phyloP scores from a whole-genome alignment of 1,140 invertebrate genomes.

The Leptinotarsa lineolata region DNA sequence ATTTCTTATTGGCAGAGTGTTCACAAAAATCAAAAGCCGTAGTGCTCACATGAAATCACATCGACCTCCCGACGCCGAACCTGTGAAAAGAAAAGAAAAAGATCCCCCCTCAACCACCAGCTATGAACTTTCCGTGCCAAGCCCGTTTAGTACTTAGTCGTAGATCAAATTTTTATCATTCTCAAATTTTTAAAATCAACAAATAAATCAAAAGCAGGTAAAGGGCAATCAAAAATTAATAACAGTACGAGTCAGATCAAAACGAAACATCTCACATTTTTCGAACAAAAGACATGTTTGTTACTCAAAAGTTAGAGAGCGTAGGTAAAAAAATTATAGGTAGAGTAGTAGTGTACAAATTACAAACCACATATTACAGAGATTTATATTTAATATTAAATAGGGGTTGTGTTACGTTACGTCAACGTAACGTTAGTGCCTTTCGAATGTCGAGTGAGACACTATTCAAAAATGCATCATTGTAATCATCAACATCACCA shows the following conservation, averaged over 20 bases:
- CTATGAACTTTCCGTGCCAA: conserved; percentile 54
- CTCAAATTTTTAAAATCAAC: conserved; percentile 19
- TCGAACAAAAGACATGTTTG: conserved; percentile 30
- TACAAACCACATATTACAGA: conserved; percentile 55
- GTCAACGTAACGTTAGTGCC: conserved; percentile 55
- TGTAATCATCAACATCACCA: conserved; percentile 23
- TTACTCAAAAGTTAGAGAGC: conserved; percentile 39
- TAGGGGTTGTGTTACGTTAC: conserved; percentile 57
- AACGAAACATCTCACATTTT: conserved; percentile 31
- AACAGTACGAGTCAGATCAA: conserved; percentile 44
- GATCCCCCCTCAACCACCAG: conserved; percentile 34
- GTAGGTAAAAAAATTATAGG: conserved; percentile 46
- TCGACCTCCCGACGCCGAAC: conserved; percentile 74
- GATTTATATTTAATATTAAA: conserved; percentile 55
- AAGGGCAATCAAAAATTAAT: conserved; percentile 49
- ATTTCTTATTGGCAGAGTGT: conserved; percentile 72
- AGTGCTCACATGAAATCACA: conserved; percentile 99
- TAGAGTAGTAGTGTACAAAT: conserved; percentile 52
- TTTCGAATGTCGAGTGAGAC: conserved; percentile 57
- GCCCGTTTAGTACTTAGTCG: conserved; percentile 53
- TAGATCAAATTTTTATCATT: conserved; percentile 22
- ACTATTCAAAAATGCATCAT: conserved; percentile 40
- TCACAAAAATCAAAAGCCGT: conserved; percentile 96
- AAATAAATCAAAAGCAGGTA: conserved; percentile 44
- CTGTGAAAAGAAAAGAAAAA: conserved; percentile 53